Base-by-base conservation (phyloP, 2,888 invertebrate genomes). In the Ormyrus rosae region DNA sequence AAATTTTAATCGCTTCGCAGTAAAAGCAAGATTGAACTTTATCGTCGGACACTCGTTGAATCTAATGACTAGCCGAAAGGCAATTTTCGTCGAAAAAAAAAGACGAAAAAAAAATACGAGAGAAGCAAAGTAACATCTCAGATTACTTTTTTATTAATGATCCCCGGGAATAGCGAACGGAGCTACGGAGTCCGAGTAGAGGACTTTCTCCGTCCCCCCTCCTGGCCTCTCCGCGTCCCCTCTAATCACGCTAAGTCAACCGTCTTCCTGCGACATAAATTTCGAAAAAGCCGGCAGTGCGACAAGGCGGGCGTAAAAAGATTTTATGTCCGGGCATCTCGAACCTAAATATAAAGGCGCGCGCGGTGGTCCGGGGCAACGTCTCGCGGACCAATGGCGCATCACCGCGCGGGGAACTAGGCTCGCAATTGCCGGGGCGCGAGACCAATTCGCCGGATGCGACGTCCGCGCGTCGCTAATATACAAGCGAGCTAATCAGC, bases 101-200 rank as follows among this genome's bases (percentile, higher is more conserved):
- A 48, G 13, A 10, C 11, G 48, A 51, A 55, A 56, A 56, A 56
- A 65, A 50, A 48, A 13, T 13, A 55, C 19, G 55, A 34, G 60
- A 48, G 46, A 68, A 60, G 70, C 10, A 63, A 68, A 34, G 13
- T 51, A 73, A 68, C 73, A 46, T 70, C 71, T 70, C 55, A 19
- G 58, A 73, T 78, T 69, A 70, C 70, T 65, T 65, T 78, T 81
- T 81, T 78, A 79, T 79, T 81, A 81, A 79, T 76, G 75, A 76
- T 76, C 64, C 61, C 68, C 45, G 58, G 34, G 50, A 76, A 75
- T 74, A 75, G 74, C 72, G 64, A 55, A n/a, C n/a, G n/a, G n/a
- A 45, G 67, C 63, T 58, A 55, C 63, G 60, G 34, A 34, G 46
- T 46, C 69, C 7, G 13, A 65, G 13, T 13, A 13, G 8, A 50